phyloP scores from a whole-genome alignment of 2,888 invertebrate species.

The Hydriomena furcata region DNA sequence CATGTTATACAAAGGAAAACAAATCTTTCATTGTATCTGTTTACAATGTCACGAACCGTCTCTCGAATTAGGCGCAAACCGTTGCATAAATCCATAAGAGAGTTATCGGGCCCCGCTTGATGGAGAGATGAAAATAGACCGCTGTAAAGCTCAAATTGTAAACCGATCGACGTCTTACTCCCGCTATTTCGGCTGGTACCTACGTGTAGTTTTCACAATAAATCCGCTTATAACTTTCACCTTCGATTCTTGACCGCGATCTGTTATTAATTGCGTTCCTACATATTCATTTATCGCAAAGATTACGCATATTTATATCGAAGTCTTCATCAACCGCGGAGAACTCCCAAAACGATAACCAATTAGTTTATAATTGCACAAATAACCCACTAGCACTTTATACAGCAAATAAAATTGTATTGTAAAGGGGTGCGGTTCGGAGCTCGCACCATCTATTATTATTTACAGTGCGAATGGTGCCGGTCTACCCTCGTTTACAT shows the following conservation, averaged over 20 bases:
- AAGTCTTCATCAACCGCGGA: conserved; percentile 13
- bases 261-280: conserved; percentile 41
- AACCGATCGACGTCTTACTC: conserved; percentile 69
- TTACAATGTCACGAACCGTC: conserved; percentile 24
- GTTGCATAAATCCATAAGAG: conserved; percentile 65
- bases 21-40: background rate
- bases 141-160: conserved; percentile 60
- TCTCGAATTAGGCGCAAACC: conserved; percentile 55
- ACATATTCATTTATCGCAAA: conserved; percentile 17
- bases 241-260: conserved; percentile 53
- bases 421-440: conserved; percentile 62
- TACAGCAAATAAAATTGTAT: conserved; percentile 57
- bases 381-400: conserved; percentile 46
- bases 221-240: conserved; percentile 62
- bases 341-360: conserved; percentile 42
- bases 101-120: conserved; percentile 62
- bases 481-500: conserved; percentile 78
- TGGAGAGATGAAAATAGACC: conserved; percentile 70
- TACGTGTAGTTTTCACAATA: conserved; percentile 60
- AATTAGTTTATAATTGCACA: conserved; percentile 50
- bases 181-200: conserved; percentile 55
- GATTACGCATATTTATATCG: conserved; percentile 30
- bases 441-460: conserved; percentile 66
- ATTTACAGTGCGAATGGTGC: conserved; percentile 67
- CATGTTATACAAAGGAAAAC: conserved; percentile 7